Base-by-base conservation (phyloP, 1,140 invertebrate species). In the Anastrepha obliqua region DNA sequence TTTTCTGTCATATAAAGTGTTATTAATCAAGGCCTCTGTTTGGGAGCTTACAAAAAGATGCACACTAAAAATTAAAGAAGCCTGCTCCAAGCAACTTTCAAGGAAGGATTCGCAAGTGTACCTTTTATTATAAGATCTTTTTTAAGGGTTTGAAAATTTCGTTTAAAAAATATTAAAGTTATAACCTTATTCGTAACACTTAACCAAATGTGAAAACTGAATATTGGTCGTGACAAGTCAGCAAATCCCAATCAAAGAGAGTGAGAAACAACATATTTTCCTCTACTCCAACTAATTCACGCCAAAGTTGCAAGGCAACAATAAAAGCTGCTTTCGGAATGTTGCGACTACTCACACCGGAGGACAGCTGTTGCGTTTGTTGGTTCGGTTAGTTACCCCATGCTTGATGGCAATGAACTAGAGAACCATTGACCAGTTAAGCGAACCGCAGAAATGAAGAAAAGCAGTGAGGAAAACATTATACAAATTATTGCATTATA, bases 341-440 rank as follows among this genome's bases (percentile, higher is more conserved):
- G 44, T 67, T 67, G 70, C 20, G 51, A 81, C 39, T 42, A 20
- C 47, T 55, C 47, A 81, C 74, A 55, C 20, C 55, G 17, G 74
- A 81, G 47, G 74, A 81, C 74, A 58, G 51, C 47, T 58, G 74
- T 51, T 15, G 65, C 13, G 88, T 89, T 87, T 87, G 88, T 51
- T 90, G 88, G 89, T 89, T 91, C 91, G 91, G 91, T 92, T 92
- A 91, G 91, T 92, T 92, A 92, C 91, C 91, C 90, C 91, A 90
- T 90, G 89, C 88, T 89, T 91, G 90, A 92, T 92, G 91, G 91
- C 91, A 92, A 92, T 92, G 91, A 92, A 92, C 91, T 91, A 92
- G 91, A 92, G 91, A 92, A 91, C 91, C 91, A 92, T 90, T 92
- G 91, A 92, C 91, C 91, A 91, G 91, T 89, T 91, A 89, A 90